Base-by-base conservation (phyloP, 1,140 invertebrate genomes). In the Hermatobates lingyangjiaoensis region DNA sequence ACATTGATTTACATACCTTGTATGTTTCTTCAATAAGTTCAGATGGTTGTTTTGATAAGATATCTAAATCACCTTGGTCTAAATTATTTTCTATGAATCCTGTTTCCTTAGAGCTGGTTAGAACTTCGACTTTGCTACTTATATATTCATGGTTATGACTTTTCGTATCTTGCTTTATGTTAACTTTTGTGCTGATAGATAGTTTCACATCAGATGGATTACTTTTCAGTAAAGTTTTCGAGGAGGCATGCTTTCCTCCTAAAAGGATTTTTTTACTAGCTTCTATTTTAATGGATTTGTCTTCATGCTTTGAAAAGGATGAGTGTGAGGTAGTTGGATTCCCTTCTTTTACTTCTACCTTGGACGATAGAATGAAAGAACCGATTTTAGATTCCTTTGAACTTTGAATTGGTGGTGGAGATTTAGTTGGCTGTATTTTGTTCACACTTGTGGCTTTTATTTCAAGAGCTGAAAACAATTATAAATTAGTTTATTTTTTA, bases 11-110 rank as follows among this genome's bases (percentile, higher is more conserved):
- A n/a, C n/a, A n/a, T 52, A 80, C 71, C 58, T 73, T 75, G 62
- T 78, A 85, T 1, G 80, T 81, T 65, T 85, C 81, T 60, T 83
- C 81, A 10, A 80, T 74, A 48, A 81, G 75, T 68, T 87, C 81
- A 15, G 81, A 77, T 1, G 83, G 83, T 60, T 87, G 82, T 27
- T 83, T 74, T 1, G 82, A 86, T 15, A 87, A 70, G 59, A 83
- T 82, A 63, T 87, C 83, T 58, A 86, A 87, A 66, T 87, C 84
- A 1, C 82, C 80, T 10, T 51, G 51, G 3, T 74, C 77, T 12
- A 83, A 73, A 58, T 82, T 81, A 61, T 82, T 83, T 40, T 77
- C 78, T 7, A 7, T 15, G 5, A 42, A 10, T 5, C 39, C 58
- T 1, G 58, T 57, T 47, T 61, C 60, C 18, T 53, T 57, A 34